Evolutionary conservation across 2,113 vertebrate species (phyloP), one percentile per base, ranked within the genome.

Genomic region (Natator depressus): DNA sequence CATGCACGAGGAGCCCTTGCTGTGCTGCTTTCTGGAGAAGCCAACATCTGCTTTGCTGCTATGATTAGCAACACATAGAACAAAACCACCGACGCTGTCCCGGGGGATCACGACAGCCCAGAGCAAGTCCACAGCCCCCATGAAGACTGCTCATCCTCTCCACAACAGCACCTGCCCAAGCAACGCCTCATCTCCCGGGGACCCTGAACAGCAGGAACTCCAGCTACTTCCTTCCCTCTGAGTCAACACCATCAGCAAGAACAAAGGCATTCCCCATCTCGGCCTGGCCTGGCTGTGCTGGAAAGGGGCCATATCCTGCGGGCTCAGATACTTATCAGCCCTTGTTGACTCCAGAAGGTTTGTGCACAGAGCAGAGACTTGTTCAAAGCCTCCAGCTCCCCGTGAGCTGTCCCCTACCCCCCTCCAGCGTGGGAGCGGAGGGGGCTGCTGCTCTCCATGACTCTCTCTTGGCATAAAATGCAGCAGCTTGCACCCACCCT

Each of bases 151-250:
- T 94, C 92, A 84, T 95, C 91, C 97, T 96, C 96, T 97, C 88
- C 95, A 97, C 80, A 96, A 96, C 97, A 97, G 92, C 98, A 98
- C 97, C 98, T 98, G 98, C 94, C 49, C 88, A 82, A 98, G 95
- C 96, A 91, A 98, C 98, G 93, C 93, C 96, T 88, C 76, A 89
- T 95, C 69, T 94, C 94, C 82, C 1, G 8, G 80, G 88, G 95
- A 89, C 90, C 97, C 97, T 91, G 95, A 98, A 98, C 98, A 98
- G 94, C 97, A 96, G 97, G 97, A 96, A 96, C 96, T 97, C 97
- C 96, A 42, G 80, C 82, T 31, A 88, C 94, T 98, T 98, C 98
- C 98, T 98, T 98, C 98, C 98, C 97, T 98, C 93, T 81, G 84
- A 94, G 93, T 95, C 95, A 97, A 97, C 97, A 98, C 97, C 98